Evolutionary conservation across 2,797 vertebrate genomes (phyloP), one percentile per base, ranked within the genome.

Genomic region (Eulemur rubriventer): DNA sequence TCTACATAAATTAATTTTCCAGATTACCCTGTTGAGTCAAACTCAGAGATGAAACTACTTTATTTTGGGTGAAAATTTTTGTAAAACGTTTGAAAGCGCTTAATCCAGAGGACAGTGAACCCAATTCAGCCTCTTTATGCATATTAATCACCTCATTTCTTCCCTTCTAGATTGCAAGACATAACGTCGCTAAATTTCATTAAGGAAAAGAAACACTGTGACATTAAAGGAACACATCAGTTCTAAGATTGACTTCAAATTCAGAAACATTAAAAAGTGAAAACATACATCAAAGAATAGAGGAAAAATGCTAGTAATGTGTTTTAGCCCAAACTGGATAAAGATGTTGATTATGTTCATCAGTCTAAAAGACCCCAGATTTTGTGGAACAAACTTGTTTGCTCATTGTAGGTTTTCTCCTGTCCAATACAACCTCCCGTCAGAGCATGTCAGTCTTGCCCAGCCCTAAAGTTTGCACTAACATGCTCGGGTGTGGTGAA

Each of bases 181-280:
- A 35, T 3, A 57, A 20, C 4, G 28, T 22, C 43, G 55, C n/a
- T 73, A 13, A 50, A 93, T 89, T 96, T 72, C 22, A 46, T 83
- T 48, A 52, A 80, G 87, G 67, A n/a, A 67, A 93, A 33, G 55
- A 83, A 83, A 48, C n/a, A 55, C 22, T 48, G 17, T 73, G 81
- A 57, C 38, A 8, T 63, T 81, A 92, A 88, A 90, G 11, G 55
- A 90, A 79, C 2, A 26, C 2, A 28, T 94, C 16, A 50, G 3
- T 92, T 89, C 41, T 61, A 63, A 73, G 67, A 41, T 28, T 89
- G 28, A 73, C 70, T 96, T 90, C 52, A 50, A 83, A 18, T 90
- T 96, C 13, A 79, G 55, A 82, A 94, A 59, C 43, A 89, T 72
- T 82, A 41, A 72, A 83, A 96, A 81, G 57, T 52, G 2, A 84